phyloP scores from a whole-genome alignment of 2,888 invertebrate genomes.

The Netelia melanura region DNA sequence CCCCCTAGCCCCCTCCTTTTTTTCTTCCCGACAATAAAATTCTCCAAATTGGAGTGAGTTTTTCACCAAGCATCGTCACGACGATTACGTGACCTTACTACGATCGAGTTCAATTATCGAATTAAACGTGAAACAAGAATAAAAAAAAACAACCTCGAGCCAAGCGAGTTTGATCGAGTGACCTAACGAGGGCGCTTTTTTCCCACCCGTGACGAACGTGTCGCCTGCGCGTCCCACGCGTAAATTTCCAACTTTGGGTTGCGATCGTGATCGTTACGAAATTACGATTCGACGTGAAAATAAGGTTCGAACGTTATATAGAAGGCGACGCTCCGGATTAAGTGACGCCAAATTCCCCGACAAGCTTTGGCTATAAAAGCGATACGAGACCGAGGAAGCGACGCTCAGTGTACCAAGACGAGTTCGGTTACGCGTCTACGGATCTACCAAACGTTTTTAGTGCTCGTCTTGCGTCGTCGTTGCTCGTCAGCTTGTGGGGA shows the following conservation, averaged over 20 bases:
- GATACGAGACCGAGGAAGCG: constrained; percentile 68
- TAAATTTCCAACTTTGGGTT: background rate
- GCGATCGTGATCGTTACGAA: no score
- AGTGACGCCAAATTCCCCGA: constrained; percentile 15
- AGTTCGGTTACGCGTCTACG: constrained; percentile 60
- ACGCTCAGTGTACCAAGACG: constrained; percentile 78
- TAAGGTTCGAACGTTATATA: background rate
- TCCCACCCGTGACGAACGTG: background rate
- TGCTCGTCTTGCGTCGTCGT: constrained; percentile 3
- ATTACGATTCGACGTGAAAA: background rate
- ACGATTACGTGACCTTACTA: constrained; percentile 16
- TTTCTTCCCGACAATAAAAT: background rate
- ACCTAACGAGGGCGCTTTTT: constrained; percentile 17
- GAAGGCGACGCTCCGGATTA: background rate
- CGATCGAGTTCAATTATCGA: constrained; percentile 34
- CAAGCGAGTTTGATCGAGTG: background rate
- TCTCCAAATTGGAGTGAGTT: no score
- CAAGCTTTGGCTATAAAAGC: constrained; percentile 74
- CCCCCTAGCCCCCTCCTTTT: background rate
- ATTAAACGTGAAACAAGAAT: constrained; percentile 1
- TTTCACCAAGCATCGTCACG: no score
- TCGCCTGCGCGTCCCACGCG: constrained; percentile 30
- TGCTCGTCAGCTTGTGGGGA: constrained; percentile 42
- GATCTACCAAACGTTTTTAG: constrained; percentile 32
- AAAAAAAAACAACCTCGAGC: constrained; percentile 11